phyloP scores from a whole-genome alignment of 2,888 invertebrate species.

The Macaria notata region DNA sequence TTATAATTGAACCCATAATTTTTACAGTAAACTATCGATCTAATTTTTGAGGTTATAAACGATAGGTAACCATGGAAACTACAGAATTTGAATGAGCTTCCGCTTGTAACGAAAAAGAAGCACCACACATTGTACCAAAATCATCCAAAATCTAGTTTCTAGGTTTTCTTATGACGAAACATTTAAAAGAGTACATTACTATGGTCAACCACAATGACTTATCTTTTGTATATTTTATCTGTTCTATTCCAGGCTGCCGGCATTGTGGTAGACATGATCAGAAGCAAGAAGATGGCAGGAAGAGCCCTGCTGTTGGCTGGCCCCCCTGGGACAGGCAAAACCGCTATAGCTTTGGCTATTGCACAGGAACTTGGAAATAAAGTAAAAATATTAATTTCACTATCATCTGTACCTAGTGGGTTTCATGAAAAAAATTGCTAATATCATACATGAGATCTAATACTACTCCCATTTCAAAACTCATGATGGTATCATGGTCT shows the following conservation, averaged over 20 bases:
- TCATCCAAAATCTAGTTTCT: neutral
- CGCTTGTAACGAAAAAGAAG: too few species aligned
- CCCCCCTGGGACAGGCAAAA: constrained; percentile 98
- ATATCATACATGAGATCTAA: too few species aligned
- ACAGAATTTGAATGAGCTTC: too few species aligned
- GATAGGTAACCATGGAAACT: constrained; percentile 57
- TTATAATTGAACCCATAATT: neutral
- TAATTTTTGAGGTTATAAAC: constrained; percentile 64
- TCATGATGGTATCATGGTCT: too few species aligned
- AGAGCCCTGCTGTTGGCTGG: constrained; percentile 96
- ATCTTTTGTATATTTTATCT: neutral
- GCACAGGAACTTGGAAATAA: constrained; percentile 99
- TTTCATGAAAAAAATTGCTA: too few species aligned
- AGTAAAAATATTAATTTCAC: constrained; percentile 42
- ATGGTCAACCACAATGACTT: too few species aligned
- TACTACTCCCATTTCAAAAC: too few species aligned
- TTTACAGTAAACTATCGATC: constrained; percentile 44
- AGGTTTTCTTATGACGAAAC: too few species aligned
- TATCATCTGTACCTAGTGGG: too few species aligned
- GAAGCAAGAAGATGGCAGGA: constrained; percentile 98
- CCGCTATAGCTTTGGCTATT: constrained; percentile 98
- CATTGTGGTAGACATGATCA: constrained; percentile 97
- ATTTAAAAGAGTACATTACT: too few species aligned
- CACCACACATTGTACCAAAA: too few species aligned
- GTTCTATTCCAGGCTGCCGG: constrained; percentile 91